Percentiles rank a stretch among this genome's conserved stretches.
Evolutionary conservation across 2,113 vertebrate genomes (phyloP).

Genomic region (Actinemys pallida): DNA sequence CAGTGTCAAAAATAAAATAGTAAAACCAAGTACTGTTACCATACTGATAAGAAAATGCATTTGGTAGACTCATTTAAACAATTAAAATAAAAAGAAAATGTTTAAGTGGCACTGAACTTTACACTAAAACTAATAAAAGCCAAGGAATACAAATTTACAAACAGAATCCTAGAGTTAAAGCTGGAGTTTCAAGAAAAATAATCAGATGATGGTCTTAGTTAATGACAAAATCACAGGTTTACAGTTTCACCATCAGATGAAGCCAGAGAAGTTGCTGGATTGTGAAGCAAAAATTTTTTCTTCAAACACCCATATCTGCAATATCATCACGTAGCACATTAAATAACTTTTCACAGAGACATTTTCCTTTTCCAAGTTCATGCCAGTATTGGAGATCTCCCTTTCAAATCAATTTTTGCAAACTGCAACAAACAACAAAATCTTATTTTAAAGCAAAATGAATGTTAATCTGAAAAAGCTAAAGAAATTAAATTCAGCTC

Average conservation of each 20-base stretch:
- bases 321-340: not conserved
- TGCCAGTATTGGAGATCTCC: not conserved
- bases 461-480: not conserved
- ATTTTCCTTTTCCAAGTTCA: not conserved
- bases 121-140: not conserved
- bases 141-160: not conserved
- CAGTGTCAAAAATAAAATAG: not conserved
- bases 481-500: not conserved
- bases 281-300: not conserved
- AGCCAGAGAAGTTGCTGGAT: not conserved
- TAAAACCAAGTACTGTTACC: not conserved
- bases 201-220: not conserved
- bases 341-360: not conserved
- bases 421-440: not conserved
- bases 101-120: not conserved
- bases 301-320: not conserved
- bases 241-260: not conserved
- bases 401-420: not conserved
- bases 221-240: not conserved
- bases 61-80: not conserved
- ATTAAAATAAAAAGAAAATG: not conserved
- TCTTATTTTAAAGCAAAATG: not conserved
- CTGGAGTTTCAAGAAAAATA: not conserved
- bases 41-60: fast-evolving
- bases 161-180: not conserved